Percentiles rank a stretch among this genome's conserved stretches.
phyloP scores from a whole-genome alignment of 2,113 vertebrate genomes.

The Sclerurus mexicanus region DNA sequence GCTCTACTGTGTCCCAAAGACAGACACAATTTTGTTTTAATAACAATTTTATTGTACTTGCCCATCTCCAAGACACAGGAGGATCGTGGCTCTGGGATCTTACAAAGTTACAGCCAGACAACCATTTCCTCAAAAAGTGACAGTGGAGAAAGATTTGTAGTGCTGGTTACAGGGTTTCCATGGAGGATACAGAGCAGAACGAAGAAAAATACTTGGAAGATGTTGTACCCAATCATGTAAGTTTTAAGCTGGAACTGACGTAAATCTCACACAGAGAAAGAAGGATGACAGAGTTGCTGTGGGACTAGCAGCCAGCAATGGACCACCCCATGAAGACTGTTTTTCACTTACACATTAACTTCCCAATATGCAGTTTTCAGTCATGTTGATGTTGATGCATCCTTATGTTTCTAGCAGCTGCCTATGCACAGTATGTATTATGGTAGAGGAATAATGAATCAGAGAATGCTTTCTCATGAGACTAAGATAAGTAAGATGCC shows the following conservation, averaged over 20 bases:
- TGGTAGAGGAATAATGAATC: neutral
- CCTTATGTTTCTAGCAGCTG: neutral
- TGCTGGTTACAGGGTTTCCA: neutral
- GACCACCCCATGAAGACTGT: neutral
- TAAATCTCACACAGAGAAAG: neutral
- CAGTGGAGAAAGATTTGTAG: neutral
- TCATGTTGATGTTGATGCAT: neutral
- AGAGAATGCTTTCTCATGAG: conserved; percentile 7
- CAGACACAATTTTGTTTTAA: neutral
- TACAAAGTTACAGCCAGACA: neutral
- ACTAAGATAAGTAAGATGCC: neutral
- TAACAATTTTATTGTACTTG: neutral
- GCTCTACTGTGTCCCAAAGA: neutral
- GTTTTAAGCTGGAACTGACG: neutral
- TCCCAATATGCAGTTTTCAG: neutral
- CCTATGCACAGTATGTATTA: neutral
- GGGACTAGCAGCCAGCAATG: neutral
- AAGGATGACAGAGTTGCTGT: neutral
- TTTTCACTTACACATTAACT: neutral
- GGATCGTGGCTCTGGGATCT: neutral
- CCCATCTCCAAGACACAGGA: neutral
- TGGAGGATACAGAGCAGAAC: neutral
- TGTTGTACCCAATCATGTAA: neutral
- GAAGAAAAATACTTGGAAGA: neutral
- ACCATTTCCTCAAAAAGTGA: neutral